These are phyloP conservation scores for Epinotia ramella DNA, from an alignment of 2,888 invertebrate genomes.

Conservation along the genomic window DNA sequence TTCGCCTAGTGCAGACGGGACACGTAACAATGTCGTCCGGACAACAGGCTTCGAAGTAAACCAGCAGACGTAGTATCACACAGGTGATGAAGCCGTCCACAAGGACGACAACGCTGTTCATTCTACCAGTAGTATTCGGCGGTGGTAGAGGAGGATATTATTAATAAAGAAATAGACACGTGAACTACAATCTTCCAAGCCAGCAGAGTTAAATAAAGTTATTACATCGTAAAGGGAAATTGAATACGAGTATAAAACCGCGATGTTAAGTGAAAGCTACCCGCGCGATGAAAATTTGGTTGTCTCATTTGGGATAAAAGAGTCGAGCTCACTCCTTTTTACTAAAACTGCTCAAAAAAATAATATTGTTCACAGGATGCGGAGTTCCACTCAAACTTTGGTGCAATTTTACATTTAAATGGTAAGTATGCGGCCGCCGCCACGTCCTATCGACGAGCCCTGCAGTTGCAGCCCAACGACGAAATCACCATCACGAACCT, in stretches of 20 bases:
- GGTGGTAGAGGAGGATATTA: too few species aligned
- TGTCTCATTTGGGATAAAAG: neutral
- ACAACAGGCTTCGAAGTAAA: too few species aligned
- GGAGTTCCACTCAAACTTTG: constrained; percentile 96
- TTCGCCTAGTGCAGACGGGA: too few species aligned
- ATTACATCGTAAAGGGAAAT: neutral
- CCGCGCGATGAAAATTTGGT: neutral
- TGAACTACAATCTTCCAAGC: too few species aligned
- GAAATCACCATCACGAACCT: constrained; percentile 95
- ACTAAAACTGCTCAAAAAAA: neutral
- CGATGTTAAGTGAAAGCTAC: neutral
- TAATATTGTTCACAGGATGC: constrained; percentile 87
- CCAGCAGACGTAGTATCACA: too few species aligned
- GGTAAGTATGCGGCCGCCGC: constrained; percentile 96
- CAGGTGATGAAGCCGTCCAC: too few species aligned
- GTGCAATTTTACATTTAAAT: constrained; percentile 97
- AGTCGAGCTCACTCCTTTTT: neutral
- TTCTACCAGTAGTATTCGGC: too few species aligned
- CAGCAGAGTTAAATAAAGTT: too few species aligned
- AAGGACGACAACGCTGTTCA: too few species aligned
- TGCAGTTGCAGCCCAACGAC: constrained; percentile 95
- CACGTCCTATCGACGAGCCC: constrained; percentile 92
- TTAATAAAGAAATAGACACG: neutral
- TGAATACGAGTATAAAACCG: neutral
- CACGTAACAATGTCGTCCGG: too few species aligned